Percentiles rank a stretch among this genome's conserved stretches.
Evolutionary conservation across 1,140 invertebrate species (phyloP).

Genomic region (Platyscapa corneri): DNA sequence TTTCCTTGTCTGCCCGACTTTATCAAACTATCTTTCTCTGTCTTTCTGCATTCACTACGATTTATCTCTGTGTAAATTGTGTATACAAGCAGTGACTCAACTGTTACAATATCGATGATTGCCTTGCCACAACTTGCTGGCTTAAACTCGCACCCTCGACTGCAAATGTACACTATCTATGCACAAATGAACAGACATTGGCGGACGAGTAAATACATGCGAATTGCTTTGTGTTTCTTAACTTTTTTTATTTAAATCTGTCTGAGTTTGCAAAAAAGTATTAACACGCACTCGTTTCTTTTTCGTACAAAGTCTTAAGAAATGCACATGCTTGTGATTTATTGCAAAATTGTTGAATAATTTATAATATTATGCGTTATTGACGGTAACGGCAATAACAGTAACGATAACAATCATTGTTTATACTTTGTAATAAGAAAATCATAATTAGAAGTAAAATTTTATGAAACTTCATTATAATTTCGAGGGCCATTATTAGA

Average conservation of each 20-base stretch:
- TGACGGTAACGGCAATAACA: too few species aligned
- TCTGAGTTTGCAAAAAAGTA: too few species aligned
- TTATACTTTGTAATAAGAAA: neutral
- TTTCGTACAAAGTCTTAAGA: too few species aligned
- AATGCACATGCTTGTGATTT: too few species aligned
- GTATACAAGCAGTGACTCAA: neutral
- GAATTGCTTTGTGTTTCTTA: neutral
- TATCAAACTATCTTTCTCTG: neutral
- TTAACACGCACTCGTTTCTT: too few species aligned
- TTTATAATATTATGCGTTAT: too few species aligned
- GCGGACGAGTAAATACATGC: neutral
- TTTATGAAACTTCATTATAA: neutral
- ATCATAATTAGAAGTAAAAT: neutral
- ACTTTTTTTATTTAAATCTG: neutral
- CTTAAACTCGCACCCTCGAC: neutral
- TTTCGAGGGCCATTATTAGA: neutral
- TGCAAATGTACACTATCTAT: neutral
- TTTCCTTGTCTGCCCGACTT: neutral
- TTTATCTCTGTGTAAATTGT: neutral
- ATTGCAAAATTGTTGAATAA: too few species aligned
- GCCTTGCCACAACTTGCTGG: neutral
- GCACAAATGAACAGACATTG: neutral
- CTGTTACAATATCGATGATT: conserved; percentile 41
- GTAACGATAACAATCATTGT: too few species aligned
- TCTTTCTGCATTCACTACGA: neutral